Conservation (phyloP, 2,888 invertebrate species). For the Bembecia ichneumoniformis region DNA sequence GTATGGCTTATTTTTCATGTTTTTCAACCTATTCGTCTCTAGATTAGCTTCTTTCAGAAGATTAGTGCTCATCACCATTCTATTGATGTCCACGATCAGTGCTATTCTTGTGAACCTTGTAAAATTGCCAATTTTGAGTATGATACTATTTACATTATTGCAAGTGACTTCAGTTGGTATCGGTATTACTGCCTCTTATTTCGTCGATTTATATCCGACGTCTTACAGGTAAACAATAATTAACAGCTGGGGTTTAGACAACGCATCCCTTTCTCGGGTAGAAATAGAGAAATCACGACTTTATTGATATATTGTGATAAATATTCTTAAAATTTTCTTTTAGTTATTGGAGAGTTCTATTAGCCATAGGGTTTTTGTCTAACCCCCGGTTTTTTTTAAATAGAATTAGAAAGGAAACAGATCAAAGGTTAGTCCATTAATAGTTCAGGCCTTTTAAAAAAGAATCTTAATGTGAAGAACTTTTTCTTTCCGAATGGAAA, state of each 20-base stretch:
- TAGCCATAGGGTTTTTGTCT: no score
- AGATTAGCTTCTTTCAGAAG: conserved; percentile 63
- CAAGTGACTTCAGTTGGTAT: conserved; percentile 29
- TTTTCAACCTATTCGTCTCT: conserved; percentile 56
- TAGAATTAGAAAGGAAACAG: no score
- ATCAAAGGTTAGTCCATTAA: no score
- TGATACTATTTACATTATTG: conserved; percentile 33
- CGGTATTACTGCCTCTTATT: conserved; percentile 33
- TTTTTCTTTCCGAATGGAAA: no score
- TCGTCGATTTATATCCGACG: conserved; percentile 44
- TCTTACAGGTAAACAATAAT: conserved; percentile 30
- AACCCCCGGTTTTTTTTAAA: no score
- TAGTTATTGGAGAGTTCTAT: no score
- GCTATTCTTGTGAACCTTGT: conserved; percentile 63
- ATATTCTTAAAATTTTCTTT: no score
- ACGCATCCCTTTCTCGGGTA: not conserved
- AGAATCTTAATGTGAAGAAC: no score
- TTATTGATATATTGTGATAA: no score
- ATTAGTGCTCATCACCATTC: conserved; percentile 45
- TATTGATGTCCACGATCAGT: conserved; percentile 61
- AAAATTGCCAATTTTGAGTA: conserved; percentile 24
- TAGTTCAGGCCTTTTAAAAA: no score
- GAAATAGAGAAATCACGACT: no score
- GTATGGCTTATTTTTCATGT: conserved; percentile 70
- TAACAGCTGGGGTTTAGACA: not conserved